phyloP scores from a whole-genome alignment of 1,140 invertebrate genomes.

The Asobara japonica region DNA sequence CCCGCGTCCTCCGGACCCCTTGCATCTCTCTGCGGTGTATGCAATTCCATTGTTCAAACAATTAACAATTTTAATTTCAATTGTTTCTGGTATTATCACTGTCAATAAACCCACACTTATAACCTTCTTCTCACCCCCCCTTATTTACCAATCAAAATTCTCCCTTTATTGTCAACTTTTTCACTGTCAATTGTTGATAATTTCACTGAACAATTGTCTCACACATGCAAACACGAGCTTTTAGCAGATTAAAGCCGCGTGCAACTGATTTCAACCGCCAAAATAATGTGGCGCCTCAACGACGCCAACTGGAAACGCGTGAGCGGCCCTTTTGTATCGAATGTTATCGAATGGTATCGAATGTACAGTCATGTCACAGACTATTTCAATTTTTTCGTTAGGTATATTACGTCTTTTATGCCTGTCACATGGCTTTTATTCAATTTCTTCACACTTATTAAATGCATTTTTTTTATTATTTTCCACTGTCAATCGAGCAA shows the following conservation, averaged over 20 bases:
- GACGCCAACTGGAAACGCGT: background rate
- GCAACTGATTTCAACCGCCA: constrained; percentile 36
- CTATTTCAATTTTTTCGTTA: background rate
- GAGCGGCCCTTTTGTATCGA: background rate
- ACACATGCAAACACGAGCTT: constrained; percentile 22
- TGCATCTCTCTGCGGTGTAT: constrained; percentile 53
- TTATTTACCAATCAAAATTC: background rate
- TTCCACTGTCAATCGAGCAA: too few species aligned
- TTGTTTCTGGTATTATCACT: too few species aligned
- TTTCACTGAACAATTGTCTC: background rate
- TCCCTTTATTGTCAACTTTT: background rate
- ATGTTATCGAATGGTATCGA: background rate
- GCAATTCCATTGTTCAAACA: constrained; percentile 47
- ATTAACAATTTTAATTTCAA: too few species aligned
- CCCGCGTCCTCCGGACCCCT: constrained; percentile 39
- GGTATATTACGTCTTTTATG: background rate
- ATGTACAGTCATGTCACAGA: background rate
- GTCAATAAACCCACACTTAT: too few species aligned
- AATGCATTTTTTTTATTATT: too few species aligned
- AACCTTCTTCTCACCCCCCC: background rate
- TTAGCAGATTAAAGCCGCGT: constrained; percentile 17
- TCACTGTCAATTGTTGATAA: background rate
- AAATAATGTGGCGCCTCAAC: constrained; percentile 23
- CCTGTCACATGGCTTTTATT: too few species aligned
- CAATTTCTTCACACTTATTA: too few species aligned